A percentile compares a stretch with the other conserved stretches of the same genome.
Conservation (phyloP, 2,888 invertebrate species). For the Drepana falcataria region DNA sequence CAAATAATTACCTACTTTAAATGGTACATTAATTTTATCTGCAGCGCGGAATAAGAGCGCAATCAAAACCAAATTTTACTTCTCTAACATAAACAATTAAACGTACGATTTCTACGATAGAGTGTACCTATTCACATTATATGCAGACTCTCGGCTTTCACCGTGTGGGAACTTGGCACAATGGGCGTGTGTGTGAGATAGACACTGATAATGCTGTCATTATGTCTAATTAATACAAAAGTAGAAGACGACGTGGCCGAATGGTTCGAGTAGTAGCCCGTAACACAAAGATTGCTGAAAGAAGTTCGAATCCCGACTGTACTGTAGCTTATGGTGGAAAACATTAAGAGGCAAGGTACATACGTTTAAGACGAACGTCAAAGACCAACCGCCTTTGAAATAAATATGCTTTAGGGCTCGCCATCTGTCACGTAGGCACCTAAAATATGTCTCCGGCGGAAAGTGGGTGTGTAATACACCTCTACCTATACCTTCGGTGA, state of each 20-base stretch:
- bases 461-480: too few species aligned
- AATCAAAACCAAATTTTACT: neutral
- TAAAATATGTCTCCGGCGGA: too few species aligned
- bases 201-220: neutral
- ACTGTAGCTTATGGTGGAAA: too few species aligned
- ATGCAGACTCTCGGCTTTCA: constrained; percentile 35
- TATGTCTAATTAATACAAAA: neutral
- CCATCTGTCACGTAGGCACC: too few species aligned
- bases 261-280: too few species aligned
- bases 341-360: too few species aligned
- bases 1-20: constrained; percentile 7
- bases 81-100: neutral
- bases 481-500: too few species aligned
- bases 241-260: neutral
- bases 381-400: too few species aligned
- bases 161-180: constrained; percentile 35
- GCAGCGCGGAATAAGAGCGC: neutral
- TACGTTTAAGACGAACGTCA: too few species aligned
- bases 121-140: constrained; percentile 15
- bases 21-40: constrained; percentile 4
- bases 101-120: neutral
- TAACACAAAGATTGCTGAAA: too few species aligned
- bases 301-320: too few species aligned
- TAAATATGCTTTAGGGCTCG: too few species aligned
- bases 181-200: constrained; percentile 1